A percentile compares a stretch with the other conserved stretches of the same genome.
Evolutionary conservation across 2,888 invertebrate genomes (phyloP).

Genomic region (Hydrotaea cyrtoneurina): DNA sequence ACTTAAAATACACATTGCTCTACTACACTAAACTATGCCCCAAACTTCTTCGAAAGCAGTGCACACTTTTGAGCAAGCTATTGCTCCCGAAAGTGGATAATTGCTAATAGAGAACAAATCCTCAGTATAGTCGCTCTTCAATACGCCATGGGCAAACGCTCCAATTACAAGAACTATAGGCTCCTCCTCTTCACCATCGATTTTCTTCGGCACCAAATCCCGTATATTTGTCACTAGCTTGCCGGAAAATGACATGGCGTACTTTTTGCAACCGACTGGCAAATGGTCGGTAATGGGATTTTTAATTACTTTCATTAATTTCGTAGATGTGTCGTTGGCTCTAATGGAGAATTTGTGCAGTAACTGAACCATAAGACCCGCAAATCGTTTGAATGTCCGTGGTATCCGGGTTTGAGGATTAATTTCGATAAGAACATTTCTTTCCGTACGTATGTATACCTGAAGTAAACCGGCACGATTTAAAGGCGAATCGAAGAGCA

Average conservation of each 20-base stretch:
- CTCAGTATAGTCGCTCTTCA: slow-evolving; percentile 94
- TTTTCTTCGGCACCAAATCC: slow-evolving; percentile 87
- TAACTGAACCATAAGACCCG: slow-evolving; percentile 98
- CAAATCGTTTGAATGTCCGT: slow-evolving; percentile 97
- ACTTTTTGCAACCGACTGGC: slow-evolving; percentile 95
- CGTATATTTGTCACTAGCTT: slow-evolving; percentile 86
- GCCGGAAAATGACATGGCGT: slow-evolving; percentile 94
- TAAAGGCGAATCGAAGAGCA: slow-evolving; percentile 98
- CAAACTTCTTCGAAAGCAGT: slow-evolving; percentile 97
- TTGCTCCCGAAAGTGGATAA: slow-evolving; percentile 97
- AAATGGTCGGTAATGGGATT: slow-evolving; percentile 97
- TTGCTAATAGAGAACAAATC: slow-evolving; percentile 95
- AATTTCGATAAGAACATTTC: slow-evolving; percentile 96
- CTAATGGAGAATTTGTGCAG: slow-evolving; percentile 96
- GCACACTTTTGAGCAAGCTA: slow-evolving; percentile 97
- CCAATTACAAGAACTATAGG: slow-evolving; percentile 96
- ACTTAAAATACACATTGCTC: neutral
- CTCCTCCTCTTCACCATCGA: slow-evolving; percentile 85
- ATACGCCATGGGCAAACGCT: slow-evolving; percentile 98
- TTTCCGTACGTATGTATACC: slow-evolving; percentile 95
- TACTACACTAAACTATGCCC: slow-evolving; percentile 84
- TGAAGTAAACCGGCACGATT: slow-evolving; percentile 98
- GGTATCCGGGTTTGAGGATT: slow-evolving; percentile 99
- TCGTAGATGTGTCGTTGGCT: slow-evolving; percentile 93
- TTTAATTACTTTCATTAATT: slow-evolving; percentile 96